phyloP scores from a whole-genome alignment of 2,797 vertebrate species.

The Coregonus suidteri region DNA sequence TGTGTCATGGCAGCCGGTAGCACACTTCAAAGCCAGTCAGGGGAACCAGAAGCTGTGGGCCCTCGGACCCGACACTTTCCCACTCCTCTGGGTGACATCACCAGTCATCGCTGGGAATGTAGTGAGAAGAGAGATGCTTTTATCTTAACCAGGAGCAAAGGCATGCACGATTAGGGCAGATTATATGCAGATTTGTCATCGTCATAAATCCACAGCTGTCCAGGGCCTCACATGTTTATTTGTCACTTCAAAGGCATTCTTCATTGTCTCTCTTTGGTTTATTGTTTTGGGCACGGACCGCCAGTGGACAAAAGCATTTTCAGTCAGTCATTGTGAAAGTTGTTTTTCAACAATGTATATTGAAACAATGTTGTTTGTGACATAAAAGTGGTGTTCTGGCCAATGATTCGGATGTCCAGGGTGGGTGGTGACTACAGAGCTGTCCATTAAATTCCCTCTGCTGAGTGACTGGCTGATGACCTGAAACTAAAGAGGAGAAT shows the following conservation, averaged over 20 bases:
- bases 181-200: conserved; percentile 81
- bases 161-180: conserved; percentile 70
- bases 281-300: conserved; percentile 44
- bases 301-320: conserved; percentile 55
- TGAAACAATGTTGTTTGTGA: neutral
- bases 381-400: neutral
- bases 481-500: neutral
- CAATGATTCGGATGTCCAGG: neutral
- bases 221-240: conserved; percentile 73
- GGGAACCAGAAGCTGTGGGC: conserved; percentile 30
- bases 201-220: conserved; percentile 83
- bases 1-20: conserved; percentile 7
- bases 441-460: neutral
- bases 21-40: conserved; percentile 31
- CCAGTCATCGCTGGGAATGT: conserved; percentile 51
- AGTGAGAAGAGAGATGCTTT: conserved; percentile 58
- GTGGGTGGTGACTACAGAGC: neutral
- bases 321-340: conserved; percentile 7
- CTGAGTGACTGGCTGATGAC: neutral
- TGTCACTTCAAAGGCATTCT: conserved; percentile 83
- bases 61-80: conserved; percentile 41
- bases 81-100: conserved; percentile 48
- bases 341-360: neutral
- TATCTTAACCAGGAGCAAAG: conserved; percentile 66
- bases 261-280: conserved; percentile 56